These are phyloP conservation scores for Scaptomyza flava DNA, from an alignment of 2,888 invertebrate genomes.

Conservation along the genomic window DNA sequence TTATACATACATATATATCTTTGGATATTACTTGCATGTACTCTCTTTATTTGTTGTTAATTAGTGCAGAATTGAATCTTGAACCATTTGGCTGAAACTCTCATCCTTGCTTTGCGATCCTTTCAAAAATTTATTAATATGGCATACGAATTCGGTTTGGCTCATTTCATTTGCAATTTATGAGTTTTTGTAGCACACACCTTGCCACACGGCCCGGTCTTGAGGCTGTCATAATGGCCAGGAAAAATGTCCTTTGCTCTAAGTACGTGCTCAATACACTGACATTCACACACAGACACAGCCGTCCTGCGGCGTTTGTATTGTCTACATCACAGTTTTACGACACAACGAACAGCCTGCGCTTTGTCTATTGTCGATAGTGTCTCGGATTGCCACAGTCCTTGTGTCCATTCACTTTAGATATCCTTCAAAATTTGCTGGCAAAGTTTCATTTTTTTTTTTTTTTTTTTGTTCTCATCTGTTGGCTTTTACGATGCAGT, in stretches of 20 bases:
- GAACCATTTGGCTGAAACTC: constrained; percentile 28
- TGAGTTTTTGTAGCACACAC: constrained; percentile 59
- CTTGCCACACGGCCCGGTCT: constrained; percentile 52
- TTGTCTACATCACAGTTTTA: constrained; percentile 67
- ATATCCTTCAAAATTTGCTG: constrained; percentile 35
- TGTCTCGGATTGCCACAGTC: constrained; percentile 30
- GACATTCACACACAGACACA: not conserved
- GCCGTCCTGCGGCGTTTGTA: constrained; percentile 49
- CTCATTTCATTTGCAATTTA: constrained; percentile 83
- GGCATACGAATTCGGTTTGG: constrained; percentile 75
- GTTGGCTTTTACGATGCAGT: constrained; percentile 73
- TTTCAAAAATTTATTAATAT: constrained; percentile 2
- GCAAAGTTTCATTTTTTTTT: constrained; percentile 20
- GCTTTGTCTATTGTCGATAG: constrained; percentile 47
- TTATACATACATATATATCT: constrained; percentile 4
- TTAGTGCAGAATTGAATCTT: constrained; percentile 54
- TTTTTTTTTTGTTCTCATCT: constrained; percentile 31
- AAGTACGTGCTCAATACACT: constrained; percentile 58
- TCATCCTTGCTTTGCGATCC: constrained; percentile 8
- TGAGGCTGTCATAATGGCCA: constrained; percentile 62
- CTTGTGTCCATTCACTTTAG: constrained; percentile 38
- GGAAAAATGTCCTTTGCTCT: constrained; percentile 47
- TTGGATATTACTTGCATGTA: constrained; percentile 4
- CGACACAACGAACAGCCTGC: constrained; percentile 69
- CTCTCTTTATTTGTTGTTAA: constrained; percentile 67